Evolutionary conservation across 1,140 invertebrate genomes (phyloP).

Genomic region (Trialeurodes vaporariorum): DNA sequence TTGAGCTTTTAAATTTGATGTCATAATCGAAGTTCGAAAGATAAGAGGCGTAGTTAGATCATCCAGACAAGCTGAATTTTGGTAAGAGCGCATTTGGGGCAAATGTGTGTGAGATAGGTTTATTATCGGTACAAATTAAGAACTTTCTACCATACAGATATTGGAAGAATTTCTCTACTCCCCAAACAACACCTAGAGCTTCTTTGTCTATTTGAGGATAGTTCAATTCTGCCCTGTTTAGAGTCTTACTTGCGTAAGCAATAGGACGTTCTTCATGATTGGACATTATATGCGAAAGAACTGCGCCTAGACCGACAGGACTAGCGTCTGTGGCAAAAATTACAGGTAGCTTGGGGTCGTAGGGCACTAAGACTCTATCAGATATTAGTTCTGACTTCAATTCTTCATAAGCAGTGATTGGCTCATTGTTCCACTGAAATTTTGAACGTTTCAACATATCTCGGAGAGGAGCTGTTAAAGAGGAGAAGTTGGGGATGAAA

Average conservation of each 20-base stretch:
- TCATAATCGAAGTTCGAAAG: conserved; percentile 31
- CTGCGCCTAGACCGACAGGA: too few species aligned
- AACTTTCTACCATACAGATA: conserved; percentile 37
- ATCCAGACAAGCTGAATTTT: conserved; percentile 22
- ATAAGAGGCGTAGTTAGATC: conserved; percentile 32
- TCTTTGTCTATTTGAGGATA: conserved; percentile 37
- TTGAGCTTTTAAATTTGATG: conserved; percentile 27
- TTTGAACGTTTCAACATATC: too few species aligned
- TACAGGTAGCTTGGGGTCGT: too few species aligned
- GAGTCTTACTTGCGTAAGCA: conserved; percentile 34
- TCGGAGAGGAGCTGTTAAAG: too few species aligned
- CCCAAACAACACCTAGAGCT: conserved; percentile 33
- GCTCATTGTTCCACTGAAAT: too few species aligned
- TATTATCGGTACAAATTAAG: conserved; percentile 36
- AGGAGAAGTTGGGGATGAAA: too few species aligned
- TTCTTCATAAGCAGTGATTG: too few species aligned
- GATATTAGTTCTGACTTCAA: too few species aligned
- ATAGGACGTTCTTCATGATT: too few species aligned
- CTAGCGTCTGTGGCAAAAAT: too few species aligned
- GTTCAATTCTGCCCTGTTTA: conserved; percentile 32
- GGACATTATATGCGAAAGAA: too few species aligned
- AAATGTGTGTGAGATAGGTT: conserved; percentile 37
- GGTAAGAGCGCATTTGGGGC: conserved; percentile 27
- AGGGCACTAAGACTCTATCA: too few species aligned
- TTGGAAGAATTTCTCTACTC: conserved; percentile 34